These are phyloP conservation scores for Nettapus auritus DNA, from an alignment of 2,113 vertebrate genomes.

Conservation along the genomic window DNA sequence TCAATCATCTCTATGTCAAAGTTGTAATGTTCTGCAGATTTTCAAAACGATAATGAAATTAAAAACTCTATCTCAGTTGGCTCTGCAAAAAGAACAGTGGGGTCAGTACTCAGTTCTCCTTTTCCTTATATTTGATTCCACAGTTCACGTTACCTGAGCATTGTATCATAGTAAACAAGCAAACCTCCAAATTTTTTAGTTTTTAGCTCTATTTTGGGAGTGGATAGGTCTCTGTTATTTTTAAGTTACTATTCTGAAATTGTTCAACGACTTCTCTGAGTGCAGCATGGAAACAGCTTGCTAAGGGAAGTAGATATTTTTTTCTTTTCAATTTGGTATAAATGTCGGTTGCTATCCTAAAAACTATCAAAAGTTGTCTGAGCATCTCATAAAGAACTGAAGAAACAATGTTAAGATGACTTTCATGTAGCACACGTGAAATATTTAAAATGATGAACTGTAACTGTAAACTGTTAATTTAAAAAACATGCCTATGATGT, in stretches of 20 bases:
- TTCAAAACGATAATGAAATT: not conserved
- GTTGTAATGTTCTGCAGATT: not conserved
- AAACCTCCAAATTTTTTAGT: not conserved
- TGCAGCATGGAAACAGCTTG: not conserved
- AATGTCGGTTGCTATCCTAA: not conserved
- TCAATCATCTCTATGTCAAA: not conserved
- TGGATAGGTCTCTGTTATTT: not conserved
- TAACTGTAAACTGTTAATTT: not conserved
- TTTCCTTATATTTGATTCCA: not conserved
- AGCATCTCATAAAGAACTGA: not conserved
- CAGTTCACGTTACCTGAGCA: not conserved
- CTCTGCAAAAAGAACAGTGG: not conserved
- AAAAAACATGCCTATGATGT: too few species aligned
- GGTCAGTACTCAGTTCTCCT: not conserved
- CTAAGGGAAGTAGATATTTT: rapidly evolving
- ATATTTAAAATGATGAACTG: not conserved
- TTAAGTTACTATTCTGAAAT: not conserved
- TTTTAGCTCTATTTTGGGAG: not conserved
- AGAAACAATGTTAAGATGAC: not conserved
- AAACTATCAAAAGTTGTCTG: not conserved
- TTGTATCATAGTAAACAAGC: not conserved
- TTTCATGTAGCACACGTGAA: not conserved
- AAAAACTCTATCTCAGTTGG: not conserved
- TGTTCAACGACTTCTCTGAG: not conserved
- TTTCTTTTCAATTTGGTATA: not conserved